Base-by-base conservation (phyloP, 2,888 invertebrate genomes). In the Hypena proboscidalis region DNA sequence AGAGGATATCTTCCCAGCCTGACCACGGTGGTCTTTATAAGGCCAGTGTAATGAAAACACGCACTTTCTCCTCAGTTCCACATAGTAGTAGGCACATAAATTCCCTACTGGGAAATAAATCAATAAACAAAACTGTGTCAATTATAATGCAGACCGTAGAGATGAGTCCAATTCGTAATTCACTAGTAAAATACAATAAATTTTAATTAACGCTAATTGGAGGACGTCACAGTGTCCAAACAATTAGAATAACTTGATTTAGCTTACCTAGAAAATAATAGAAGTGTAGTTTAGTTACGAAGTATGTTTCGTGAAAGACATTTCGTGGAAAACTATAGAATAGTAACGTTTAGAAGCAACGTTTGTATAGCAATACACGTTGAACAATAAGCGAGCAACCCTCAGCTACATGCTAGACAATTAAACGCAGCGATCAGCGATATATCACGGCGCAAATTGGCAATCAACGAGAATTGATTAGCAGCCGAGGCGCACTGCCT, bases 401-500 rank as follows among this genome's bases (percentile, higher is more conserved):
- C 26, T 32, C 44, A 31, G 33, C 39, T 41, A 52, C 50, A 51
- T 27, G 31, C 30, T 30, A 42, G 44, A 53, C 71, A 76, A 76
- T 77, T 75, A 76, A 77, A 77, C 56, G 60, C 74, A 73, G 69
- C 68, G 66, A 78, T 75, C 68, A 71, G 47, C 74, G 59, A 75
- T 81, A 80, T 75, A 77, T 82, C 81, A 83, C 72, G 55, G 67
- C 59, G 65, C 77, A 83, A 86, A 85, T 84, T 84, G 83, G 77
- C 83, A 86, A 85, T 85, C 83, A 81, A 75, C 70, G 69, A 57
- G 62, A 73, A 77, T 78, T 79, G 78, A 85, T 85, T 80, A 80
- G 71, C 61, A 58, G 59, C 58, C 58, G 63, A 55, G 54, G 51
- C 62, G 52, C 58, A 55, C 38, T 50, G 58, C 58, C 55, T 56